phyloP scores from a whole-genome alignment of 2,113 vertebrate species.

The Lepus timidus region DNA sequence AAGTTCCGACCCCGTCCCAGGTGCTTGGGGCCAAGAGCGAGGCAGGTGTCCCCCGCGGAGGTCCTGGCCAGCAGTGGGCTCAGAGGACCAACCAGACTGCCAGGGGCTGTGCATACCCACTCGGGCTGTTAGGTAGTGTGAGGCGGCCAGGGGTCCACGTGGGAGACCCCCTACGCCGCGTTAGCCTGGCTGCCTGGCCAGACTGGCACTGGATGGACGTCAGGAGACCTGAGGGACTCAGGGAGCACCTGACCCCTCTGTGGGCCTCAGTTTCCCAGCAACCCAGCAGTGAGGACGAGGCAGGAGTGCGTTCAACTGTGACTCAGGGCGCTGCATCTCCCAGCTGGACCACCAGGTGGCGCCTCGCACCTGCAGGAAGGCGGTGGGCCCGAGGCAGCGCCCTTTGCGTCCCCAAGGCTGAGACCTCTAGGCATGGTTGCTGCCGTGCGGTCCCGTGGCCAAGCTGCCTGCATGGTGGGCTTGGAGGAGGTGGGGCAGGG shows the following conservation, averaged over 20 bases:
- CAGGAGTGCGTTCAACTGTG: rapidly evolving
- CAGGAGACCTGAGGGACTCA: background rate
- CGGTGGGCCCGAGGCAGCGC: rapidly evolving
- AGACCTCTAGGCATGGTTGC: too few relatives aligned
- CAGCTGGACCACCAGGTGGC: conserved; percentile 50
- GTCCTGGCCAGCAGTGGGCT: rapidly evolving
- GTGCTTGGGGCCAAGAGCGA: rapidly evolving
- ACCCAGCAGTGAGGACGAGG: rapidly evolving
- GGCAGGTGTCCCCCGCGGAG: rapidly evolving
- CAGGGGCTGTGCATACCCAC: background rate
- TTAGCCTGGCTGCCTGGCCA: background rate
- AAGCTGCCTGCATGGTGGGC: too few relatives aligned
- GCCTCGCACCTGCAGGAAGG: rapidly evolving
- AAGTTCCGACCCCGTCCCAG: rapidly evolving
- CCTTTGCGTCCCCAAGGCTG: rapidly evolving
- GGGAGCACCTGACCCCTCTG: background rate
- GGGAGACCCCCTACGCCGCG: background rate
- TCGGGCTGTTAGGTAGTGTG: background rate
- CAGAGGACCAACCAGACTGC: background rate
- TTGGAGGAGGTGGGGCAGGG: rapidly evolving
- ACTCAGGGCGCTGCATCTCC: rapidly evolving
- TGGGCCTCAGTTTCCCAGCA: background rate
- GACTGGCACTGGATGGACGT: rapidly evolving
- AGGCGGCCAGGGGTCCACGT: background rate
- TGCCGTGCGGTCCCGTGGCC: too few relatives aligned